A percentile compares a stretch with the other conserved stretches of the same genome.
Conservation (phyloP, 2,888 invertebrate species). For the Drosophila sordidula region DNA sequence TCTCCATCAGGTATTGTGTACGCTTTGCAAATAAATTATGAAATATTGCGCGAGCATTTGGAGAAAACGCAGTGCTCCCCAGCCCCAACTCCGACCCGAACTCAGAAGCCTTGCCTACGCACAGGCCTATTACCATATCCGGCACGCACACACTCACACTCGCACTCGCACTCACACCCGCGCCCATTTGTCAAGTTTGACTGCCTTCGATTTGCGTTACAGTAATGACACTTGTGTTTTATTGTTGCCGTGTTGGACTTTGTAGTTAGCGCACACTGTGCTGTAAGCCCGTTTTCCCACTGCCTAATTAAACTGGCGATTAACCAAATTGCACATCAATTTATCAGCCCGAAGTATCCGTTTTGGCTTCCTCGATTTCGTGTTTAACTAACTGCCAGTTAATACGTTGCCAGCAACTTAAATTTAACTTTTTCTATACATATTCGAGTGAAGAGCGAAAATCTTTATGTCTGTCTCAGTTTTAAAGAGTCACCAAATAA, state of each 20-base stretch:
- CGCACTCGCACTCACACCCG: neutral
- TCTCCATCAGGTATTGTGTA: slow-evolving; percentile 52
- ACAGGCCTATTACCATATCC: slow-evolving; percentile 26
- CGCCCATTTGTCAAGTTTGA: slow-evolving; percentile 40
- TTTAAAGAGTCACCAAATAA: no score
- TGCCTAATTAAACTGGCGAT: neutral
- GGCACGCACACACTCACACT: slow-evolving; percentile 8
- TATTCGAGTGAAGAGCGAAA: no score
- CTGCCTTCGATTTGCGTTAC: slow-evolving; percentile 37
- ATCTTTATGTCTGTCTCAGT: no score
- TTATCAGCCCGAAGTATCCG: neutral
- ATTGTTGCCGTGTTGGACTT: neutral
- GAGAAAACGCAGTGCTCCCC: slow-evolving; percentile 17
- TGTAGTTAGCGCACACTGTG: slow-evolving; percentile 29
- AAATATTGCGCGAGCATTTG: slow-evolving; percentile 50
- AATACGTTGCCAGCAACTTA: no score
- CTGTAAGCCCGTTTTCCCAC: neutral
- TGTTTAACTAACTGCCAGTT: neutral
- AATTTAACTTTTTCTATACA: no score
- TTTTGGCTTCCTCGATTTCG: neutral
- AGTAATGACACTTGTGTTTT: slow-evolving; percentile 35
- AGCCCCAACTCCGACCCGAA: neutral
- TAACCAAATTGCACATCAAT: neutral
- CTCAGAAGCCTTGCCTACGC: neutral
- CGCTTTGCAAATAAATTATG: slow-evolving; percentile 66